Conservation (phyloP, 2,888 invertebrate species). For the Amphipoea lucens region DNA sequence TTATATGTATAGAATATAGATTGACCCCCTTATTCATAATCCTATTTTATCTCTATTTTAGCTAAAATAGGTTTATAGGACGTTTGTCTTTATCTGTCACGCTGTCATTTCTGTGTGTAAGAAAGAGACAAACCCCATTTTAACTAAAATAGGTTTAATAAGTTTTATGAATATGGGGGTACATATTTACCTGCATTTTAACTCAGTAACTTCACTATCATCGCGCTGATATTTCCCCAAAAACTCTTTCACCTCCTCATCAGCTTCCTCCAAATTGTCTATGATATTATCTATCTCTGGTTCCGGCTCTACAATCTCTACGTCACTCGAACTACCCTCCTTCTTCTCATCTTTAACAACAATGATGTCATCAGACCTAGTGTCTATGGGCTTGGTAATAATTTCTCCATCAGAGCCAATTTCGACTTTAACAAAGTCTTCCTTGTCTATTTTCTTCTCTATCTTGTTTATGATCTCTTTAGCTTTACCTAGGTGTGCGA, state of each 20-base stretch:
- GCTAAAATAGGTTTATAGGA: no score
- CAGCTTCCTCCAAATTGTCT: conserved; percentile 86
- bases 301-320: conserved; percentile 83
- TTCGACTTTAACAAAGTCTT: conserved; percentile 85
- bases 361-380: conserved; percentile 75
- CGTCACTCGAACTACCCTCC: conserved; percentile 80
- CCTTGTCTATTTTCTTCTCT: conserved; percentile 67
- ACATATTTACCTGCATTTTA: conserved; percentile 84
- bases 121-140: no score
- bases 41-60: no score
- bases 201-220: conserved; percentile 66
- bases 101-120: no score
- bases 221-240: conserved; percentile 83
- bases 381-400: conserved; percentile 79
- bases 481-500: conserved; percentile 60
- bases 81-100: no score
- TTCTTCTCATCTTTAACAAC: conserved; percentile 75
- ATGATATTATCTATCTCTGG: conserved; percentile 82
- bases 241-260: conserved; percentile 86
- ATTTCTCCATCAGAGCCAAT: conserved; percentile 86
- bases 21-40: no score
- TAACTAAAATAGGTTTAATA: no score
- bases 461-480: conserved; percentile 67
- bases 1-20: no score
- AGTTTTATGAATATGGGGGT: no score